These are phyloP conservation scores for Drosophila sp. DNA, from an alignment of 1,140 invertebrate genomes.

Conservation along the genomic window DNA sequence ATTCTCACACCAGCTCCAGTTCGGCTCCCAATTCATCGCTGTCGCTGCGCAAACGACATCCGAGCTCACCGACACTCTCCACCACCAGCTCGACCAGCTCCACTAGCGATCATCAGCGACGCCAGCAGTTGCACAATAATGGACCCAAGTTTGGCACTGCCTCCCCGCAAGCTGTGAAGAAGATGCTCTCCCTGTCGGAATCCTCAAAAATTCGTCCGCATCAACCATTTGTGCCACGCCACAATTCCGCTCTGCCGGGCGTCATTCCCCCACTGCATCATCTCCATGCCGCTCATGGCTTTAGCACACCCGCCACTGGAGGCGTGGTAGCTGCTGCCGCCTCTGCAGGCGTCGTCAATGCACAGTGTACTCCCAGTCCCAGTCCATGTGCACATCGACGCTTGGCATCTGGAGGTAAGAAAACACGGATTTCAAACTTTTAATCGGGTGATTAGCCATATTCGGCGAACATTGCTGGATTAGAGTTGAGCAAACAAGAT, in stretches of 20 bases:
- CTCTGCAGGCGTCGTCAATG: slow-evolving; percentile 40
- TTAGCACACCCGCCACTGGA: slow-evolving; percentile 45
- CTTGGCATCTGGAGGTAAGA: slow-evolving; percentile 86
- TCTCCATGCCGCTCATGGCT: slow-evolving; percentile 65
- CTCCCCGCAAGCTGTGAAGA: slow-evolving; percentile 97
- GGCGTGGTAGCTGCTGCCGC: slow-evolving; percentile 28
- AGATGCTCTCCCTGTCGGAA: slow-evolving; percentile 94
- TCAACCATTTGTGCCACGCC: slow-evolving; percentile 86
- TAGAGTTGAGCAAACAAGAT: background rate
- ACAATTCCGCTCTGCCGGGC: slow-evolving; percentile 52
- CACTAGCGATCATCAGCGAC: slow-evolving; percentile 93
- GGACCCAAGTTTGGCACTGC: slow-evolving; percentile 93
- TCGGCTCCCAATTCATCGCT: slow-evolving; percentile 78
- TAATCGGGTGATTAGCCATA: slow-evolving; percentile 1
- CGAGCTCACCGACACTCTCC: slow-evolving; percentile 90
- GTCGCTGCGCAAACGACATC: slow-evolving; percentile 88
- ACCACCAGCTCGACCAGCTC: slow-evolving; percentile 95
- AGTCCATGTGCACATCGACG: slow-evolving; percentile 88
- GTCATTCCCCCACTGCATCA: slow-evolving; percentile 71
- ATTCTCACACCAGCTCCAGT: slow-evolving; percentile 68
- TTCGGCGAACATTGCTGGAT: background rate
- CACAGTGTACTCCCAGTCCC: slow-evolving; percentile 72
- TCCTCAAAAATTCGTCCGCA: slow-evolving; percentile 94
- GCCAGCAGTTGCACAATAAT: slow-evolving; percentile 90
- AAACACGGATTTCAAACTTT: background rate